These are phyloP conservation scores for Pollenia griseotomentosa DNA, from an alignment of 2,888 invertebrate species.

Conservation along the genomic window DNA sequence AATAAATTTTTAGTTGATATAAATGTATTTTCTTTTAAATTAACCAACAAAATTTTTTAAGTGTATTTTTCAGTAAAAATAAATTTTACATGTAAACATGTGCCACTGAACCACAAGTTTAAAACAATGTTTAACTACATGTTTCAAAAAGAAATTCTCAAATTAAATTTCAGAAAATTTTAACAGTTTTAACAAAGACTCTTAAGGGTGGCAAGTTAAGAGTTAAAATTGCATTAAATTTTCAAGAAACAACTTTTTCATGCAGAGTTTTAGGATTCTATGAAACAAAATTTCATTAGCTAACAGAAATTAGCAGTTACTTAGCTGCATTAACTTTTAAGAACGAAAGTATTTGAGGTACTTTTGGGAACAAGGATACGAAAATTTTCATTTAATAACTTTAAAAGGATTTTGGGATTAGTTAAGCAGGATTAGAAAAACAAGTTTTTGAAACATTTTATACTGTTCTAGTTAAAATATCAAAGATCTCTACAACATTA, in stretches of 20 bases:
- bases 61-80: too few relatives aligned
- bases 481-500: too few relatives aligned
- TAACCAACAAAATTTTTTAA: too few relatives aligned
- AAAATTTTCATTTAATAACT: neutral
- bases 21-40: too few relatives aligned
- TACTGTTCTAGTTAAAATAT: too few relatives aligned
- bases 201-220: too few relatives aligned
- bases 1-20: too few relatives aligned
- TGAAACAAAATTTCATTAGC: neutral
- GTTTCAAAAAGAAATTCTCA: neutral
- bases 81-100: neutral
- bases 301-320: neutral
- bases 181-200: too few relatives aligned
- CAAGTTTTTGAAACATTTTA: too few relatives aligned
- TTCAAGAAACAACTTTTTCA: too few relatives aligned
- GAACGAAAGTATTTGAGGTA: neutral
- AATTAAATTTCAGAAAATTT: neutral
- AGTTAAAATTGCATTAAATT: too few relatives aligned
- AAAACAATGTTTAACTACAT: neutral
- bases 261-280: neutral
- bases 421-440: too few relatives aligned
- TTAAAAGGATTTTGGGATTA: neutral
- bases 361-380: neutral
- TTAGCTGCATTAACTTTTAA: neutral
- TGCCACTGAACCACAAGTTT: neutral